Evolutionary conservation across 2,113 vertebrate species (phyloP), one percentile per base, ranked within the genome.

Genomic region (Cichladusa arquata): DNA sequence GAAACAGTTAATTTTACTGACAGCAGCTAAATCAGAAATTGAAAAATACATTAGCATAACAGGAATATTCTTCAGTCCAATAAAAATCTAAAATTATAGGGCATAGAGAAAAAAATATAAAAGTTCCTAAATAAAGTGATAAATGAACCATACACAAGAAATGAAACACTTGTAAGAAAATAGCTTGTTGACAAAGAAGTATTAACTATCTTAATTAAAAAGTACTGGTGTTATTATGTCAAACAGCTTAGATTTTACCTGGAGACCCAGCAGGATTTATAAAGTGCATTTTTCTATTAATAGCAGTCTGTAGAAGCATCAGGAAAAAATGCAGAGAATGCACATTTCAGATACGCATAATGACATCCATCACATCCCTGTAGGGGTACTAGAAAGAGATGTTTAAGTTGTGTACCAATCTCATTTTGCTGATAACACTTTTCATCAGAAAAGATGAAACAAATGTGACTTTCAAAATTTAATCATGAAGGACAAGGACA

Each of bases 401-500:
- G 84, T 95, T 91, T 54, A 86, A 86, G 53, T 92, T 92, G 87
- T 96, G 83, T 86, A 92, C 86, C 93, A 96, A 45, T 94, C 78
- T 91, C 81, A 82, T 95, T 96, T 88, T 96, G 88, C 83, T 96
- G 95, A 94, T 92, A 96, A 86, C 88, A 86, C 81, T 94, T 97
- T 95, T 92, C 78, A 74, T 91, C 76, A 94, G 64, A 90, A 94
- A 94, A 91, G 84, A 90, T 91, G 95, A 94, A 96, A 96, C 85
- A 96, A 94, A 95, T 93, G 73, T 95, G 94, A 95, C 93, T 96
- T 97, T 95, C 85, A 96, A 62, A 95, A 95, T 93, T 81, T 93
- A 94, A 96, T 97, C 96, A 93, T 86, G 88, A 95, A 80, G 94
- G 95, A 94, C 94, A 96, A 97, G 92, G 92, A 84, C 89, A 79